Evolutionary conservation across 2,888 invertebrate species (phyloP), one percentile per base, ranked within the genome.

Genomic region (Monoplex corrugatus): DNA sequence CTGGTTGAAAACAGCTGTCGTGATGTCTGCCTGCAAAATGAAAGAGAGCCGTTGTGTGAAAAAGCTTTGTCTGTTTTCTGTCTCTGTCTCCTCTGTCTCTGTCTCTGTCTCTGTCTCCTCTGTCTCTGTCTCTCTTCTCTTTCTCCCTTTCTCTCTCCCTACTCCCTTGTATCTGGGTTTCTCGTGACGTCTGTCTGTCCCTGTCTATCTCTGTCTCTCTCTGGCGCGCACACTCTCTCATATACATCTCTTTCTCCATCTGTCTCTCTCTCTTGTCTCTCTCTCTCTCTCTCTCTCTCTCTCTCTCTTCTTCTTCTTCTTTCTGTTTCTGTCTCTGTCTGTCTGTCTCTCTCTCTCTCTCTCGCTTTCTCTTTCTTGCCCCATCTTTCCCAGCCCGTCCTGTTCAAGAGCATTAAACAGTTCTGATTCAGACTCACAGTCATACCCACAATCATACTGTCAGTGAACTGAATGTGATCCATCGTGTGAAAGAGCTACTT

Each of bases 201-300:
- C 43, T 40, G 19, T 80, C 80, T 80, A 23, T 80, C 6, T 43
- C 43, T 80, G 0, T 40, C 68, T 68, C 19, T 68, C 68, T 68
- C 23, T 68, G n/a, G n/a, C n/a, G n/a, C n/a, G n/a, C n/a, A n/a
- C n/a, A n/a, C n/a, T n/a, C n/a, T n/a, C n/a, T n/a, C n/a, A n/a
- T n/a, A n/a, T n/a, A n/a, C n/a, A 38, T 75, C 35, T 75, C 68
- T 0, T n/a, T 2, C 68, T n/a, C 68, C n/a, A n/a, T n/a, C 68
- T 72, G 68, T 72, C n/a, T n/a, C 68, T n/a, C n/a, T 68, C 68
- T 28, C 19, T 68, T 28, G 5, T 6, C 75, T 35, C 32, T 32
- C 75, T 35, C 75, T 75, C 75, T 75, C 75, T 75, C 75, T 75
- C 75, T 75, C 75, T 75, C 75, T 75, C 75, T 75, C 75, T 32